A percentile compares a stretch with the other conserved stretches of the same genome.
Conservation (phyloP, 2,888 invertebrate species). For the Dysmachus trigonus region DNA sequence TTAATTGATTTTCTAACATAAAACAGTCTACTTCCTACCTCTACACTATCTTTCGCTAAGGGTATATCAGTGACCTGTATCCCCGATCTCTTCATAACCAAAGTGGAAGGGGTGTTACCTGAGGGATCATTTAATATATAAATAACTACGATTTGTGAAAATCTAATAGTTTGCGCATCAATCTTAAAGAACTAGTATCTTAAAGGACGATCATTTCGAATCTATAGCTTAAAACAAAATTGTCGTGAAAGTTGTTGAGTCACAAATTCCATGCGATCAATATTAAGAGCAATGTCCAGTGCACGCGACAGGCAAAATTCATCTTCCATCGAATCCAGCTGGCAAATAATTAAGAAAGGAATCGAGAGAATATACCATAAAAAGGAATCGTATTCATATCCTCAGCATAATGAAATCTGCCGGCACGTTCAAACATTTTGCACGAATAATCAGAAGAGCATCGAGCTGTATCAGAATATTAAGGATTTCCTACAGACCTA, state of each 20-base stretch:
- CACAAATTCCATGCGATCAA: background rate
- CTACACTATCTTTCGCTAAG: background rate
- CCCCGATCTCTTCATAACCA: background rate
- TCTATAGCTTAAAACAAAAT: background rate
- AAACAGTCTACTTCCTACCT: background rate
- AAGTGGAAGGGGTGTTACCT: background rate
- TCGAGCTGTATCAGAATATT: background rate
- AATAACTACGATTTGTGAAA: background rate
- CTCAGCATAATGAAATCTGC: background rate
- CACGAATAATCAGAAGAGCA: background rate
- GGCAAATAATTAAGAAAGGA: background rate
- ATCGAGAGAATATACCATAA: background rate
- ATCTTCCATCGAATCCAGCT: background rate
- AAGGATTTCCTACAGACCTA: background rate
- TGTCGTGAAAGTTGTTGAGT: background rate
- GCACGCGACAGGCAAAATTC: background rate
- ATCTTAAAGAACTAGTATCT: background rate
- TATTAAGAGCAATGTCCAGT: background rate
- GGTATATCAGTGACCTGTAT: background rate
- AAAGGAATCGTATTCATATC: background rate
- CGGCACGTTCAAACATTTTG: background rate
- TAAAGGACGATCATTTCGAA: background rate
- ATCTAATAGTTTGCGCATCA: background rate
- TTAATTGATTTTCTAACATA: too few relatives aligned
- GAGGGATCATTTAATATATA: background rate